These are phyloP conservation scores for Prionailurus bengalensis DNA, from an alignment of 2,113 vertebrate genomes.

Conservation along the genomic window DNA sequence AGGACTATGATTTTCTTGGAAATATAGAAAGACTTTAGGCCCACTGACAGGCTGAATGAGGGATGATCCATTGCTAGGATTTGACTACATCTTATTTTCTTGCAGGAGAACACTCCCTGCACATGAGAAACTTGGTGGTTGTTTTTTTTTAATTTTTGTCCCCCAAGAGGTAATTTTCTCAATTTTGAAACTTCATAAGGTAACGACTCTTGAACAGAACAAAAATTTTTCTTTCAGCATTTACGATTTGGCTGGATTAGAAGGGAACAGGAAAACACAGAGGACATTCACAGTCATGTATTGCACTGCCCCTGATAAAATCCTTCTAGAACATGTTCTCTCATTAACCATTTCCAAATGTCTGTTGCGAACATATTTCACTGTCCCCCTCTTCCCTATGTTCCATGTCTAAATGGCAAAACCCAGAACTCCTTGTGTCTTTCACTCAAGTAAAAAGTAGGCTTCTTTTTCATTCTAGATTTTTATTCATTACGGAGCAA, in stretches of 20 bases:
- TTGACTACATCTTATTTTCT: accelerated
- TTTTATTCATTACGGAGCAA: constrained; percentile 59
- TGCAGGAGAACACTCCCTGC: accelerated
- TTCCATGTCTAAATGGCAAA: constrained; percentile 1
- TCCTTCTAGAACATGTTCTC: background rate
- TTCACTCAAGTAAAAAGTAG: background rate
- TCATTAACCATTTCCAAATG: background rate
- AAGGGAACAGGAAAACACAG: background rate
- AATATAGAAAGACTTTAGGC: background rate
- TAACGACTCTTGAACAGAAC: background rate
- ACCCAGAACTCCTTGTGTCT: background rate
- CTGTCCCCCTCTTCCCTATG: background rate
- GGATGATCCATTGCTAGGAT: background rate
- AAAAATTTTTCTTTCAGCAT: background rate
- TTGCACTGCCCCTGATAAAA: background rate
- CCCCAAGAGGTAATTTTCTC: background rate
- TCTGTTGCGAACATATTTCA: background rate
- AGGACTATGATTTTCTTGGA: background rate
- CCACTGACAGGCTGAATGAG: too few relatives aligned
- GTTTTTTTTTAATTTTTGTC: background rate
- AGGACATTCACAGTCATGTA: background rate
- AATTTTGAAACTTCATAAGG: background rate
- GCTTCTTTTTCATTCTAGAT: background rate
- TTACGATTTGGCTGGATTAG: background rate
- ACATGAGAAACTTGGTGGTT: too few relatives aligned